phyloP scores from a whole-genome alignment of 2,888 invertebrate species.

The Sphaerophoria taeniata region DNA sequence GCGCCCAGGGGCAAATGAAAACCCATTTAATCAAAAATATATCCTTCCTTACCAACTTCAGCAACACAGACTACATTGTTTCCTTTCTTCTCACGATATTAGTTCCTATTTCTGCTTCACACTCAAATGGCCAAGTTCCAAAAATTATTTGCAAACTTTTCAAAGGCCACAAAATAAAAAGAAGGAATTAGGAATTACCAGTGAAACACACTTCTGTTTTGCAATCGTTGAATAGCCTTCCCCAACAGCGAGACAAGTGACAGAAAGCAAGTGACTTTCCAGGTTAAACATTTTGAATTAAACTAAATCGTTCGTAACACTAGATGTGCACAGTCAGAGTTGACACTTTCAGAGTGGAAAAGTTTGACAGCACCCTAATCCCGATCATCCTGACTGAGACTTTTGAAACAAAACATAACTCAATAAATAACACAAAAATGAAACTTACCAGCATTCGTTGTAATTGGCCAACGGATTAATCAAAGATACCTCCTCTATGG shows the following conservation, averaged over 20 bases:
- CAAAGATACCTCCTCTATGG: too few species aligned
- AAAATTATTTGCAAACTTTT: conserved; percentile 44
- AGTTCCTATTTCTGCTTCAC: not conserved
- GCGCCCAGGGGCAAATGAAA: too few species aligned
- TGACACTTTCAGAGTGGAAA: not conserved
- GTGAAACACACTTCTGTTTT: conserved; percentile 46
- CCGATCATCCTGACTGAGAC: not conserved
- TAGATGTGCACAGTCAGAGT: not conserved
- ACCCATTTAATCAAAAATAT: conserved; percentile 46
- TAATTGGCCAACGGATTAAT: conserved; percentile 94
- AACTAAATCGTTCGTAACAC: conserved; percentile 38
- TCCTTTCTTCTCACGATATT: conserved; percentile 1
- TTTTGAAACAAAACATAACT: not conserved
- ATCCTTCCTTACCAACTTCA: too few species aligned
- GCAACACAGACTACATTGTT: not conserved
- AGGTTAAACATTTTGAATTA: conserved; percentile 45
- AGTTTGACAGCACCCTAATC: not conserved
- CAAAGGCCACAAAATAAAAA: not conserved
- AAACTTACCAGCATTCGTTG: conserved; percentile 97
- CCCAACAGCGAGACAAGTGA: conserved; percentile 11
- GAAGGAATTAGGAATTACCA: conserved; percentile 6
- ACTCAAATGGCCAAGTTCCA: conserved; percentile 40
- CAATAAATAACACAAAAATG: not conserved
- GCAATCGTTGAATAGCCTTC: conserved; percentile 32
- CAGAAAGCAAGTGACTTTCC: conserved; percentile 37